phyloP scores from a whole-genome alignment of 64 coral and sea anemone genomes.

The Stylophora pistillata region DNA sequence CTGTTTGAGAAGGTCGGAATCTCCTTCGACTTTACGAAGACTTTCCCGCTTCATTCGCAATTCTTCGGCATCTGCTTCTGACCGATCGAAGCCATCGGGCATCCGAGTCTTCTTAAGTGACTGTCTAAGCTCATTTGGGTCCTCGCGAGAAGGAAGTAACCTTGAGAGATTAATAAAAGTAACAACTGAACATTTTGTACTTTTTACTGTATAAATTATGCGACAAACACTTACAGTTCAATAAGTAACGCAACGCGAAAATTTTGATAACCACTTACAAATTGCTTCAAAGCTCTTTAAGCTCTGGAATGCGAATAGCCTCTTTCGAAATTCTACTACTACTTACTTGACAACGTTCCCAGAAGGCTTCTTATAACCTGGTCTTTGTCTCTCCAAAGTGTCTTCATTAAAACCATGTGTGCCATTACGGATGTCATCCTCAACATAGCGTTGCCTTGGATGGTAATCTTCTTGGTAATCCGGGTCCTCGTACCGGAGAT shows the following conservation, averaged over 20 bases:
- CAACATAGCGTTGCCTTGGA: slow-evolving; percentile 48
- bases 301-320: not conserved
- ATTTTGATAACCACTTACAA: too few relatives aligned
- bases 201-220: too few relatives aligned
- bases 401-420: slow-evolving; percentile 32
- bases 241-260: too few relatives aligned
- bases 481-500: slow-evolving; percentile 35
- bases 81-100: slow-evolving; percentile 11
- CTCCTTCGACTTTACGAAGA: slow-evolving; percentile 80
- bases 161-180: not conserved
- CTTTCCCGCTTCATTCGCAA: slow-evolving; percentile 72
- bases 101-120: slow-evolving; percentile 77
- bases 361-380: slow-evolving; percentile 69
- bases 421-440: slow-evolving; percentile 25
- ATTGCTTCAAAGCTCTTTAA: too few relatives aligned
- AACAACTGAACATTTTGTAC: too few relatives aligned
- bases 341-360: slow-evolving; percentile 85
- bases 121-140: slow-evolving; percentile 69
- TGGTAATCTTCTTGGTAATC: slow-evolving; percentile 9
- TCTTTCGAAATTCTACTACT: not conserved
- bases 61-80: slow-evolving; percentile 56
- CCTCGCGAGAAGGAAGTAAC: slow-evolving; percentile 72
- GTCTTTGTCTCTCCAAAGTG: slow-evolving; percentile 50
- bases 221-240: too few relatives aligned
- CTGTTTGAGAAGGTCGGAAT: slow-evolving; percentile 64